Conservation (phyloP, 2,113 vertebrate genomes). For the Paraplagusia blochii region DNA sequence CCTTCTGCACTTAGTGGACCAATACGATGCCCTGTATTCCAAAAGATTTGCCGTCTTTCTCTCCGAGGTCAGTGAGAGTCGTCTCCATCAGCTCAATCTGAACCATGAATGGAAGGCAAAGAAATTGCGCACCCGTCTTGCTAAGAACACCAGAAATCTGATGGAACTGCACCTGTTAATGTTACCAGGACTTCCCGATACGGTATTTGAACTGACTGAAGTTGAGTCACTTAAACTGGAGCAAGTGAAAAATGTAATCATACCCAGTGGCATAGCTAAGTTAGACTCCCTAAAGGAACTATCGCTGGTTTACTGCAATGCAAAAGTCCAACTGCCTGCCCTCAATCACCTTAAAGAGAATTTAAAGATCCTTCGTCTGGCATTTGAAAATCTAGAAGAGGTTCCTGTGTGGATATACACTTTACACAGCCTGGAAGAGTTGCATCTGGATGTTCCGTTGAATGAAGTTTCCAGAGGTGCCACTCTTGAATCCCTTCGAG, state of each 20-base stretch:
- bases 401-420: slow-evolving; percentile 84
- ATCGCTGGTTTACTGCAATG: slow-evolving; percentile 77
- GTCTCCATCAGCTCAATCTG: slow-evolving; percentile 84
- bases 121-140: slow-evolving; percentile 79
- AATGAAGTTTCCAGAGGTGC: slow-evolving; percentile 73
- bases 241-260: slow-evolving; percentile 77
- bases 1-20: slow-evolving; percentile 87
- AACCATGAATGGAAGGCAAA: slow-evolving; percentile 85
- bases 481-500: slow-evolving; percentile 78
- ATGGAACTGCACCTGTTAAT: slow-evolving; percentile 83
- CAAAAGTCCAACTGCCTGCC: slow-evolving; percentile 79
- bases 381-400: slow-evolving; percentile 78
- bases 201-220: slow-evolving; percentile 81
- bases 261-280: slow-evolving; percentile 77
- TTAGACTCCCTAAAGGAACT: slow-evolving; percentile 79
- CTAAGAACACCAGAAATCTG: slow-evolving; percentile 70
- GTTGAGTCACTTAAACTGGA: slow-evolving; percentile 84
- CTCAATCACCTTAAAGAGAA: slow-evolving; percentile 78
- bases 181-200: slow-evolving; percentile 84
- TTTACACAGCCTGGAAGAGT: slow-evolving; percentile 80
- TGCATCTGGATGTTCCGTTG: slow-evolving; percentile 80
- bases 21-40: slow-evolving; percentile 87
- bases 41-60: slow-evolving; percentile 88
- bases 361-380: slow-evolving; percentile 78
- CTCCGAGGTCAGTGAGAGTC: slow-evolving; percentile 88